phyloP scores from a whole-genome alignment of 2,113 vertebrate genomes.

The Sinocyclocheilus maitianheensis region DNA sequence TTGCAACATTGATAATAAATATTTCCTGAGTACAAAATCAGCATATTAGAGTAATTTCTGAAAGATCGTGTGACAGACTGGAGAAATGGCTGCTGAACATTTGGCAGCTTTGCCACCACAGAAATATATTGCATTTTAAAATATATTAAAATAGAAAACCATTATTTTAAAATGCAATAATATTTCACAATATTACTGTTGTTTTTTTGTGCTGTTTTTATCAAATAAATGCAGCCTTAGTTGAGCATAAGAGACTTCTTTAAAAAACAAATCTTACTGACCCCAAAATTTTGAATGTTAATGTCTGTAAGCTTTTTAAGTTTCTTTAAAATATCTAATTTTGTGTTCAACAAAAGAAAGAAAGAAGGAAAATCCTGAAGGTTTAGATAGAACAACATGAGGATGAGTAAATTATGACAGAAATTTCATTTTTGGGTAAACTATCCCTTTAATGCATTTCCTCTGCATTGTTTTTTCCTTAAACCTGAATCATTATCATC shows the following conservation, averaged over 20 bases:
- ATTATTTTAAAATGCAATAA: no score
- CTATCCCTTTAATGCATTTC: conserved; percentile 3
- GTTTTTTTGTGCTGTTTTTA: no score
- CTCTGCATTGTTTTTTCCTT: neutral
- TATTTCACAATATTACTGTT: no score
- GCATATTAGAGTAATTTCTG: no score
- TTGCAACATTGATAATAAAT: no score
- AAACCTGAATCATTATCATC: conserved; percentile 17
- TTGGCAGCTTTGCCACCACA: no score
- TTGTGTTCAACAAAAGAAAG: neutral
- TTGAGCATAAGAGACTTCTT: neutral
- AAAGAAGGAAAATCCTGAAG: neutral
- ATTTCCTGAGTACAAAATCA: no score
- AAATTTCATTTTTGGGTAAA: neutral
- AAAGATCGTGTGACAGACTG: no score
- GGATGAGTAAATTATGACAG: neutral
- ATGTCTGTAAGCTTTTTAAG: neutral
- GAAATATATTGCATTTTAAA: no score
- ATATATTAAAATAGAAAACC: no score
- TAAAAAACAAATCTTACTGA: neutral
- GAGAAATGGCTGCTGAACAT: no score
- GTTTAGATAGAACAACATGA: neutral
- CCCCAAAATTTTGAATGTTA: neutral
- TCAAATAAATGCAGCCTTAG: no score
- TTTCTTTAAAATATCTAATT: neutral